Conservation (phyloP, 2,113 vertebrate species). For the Bolborhynchus lineola region DNA sequence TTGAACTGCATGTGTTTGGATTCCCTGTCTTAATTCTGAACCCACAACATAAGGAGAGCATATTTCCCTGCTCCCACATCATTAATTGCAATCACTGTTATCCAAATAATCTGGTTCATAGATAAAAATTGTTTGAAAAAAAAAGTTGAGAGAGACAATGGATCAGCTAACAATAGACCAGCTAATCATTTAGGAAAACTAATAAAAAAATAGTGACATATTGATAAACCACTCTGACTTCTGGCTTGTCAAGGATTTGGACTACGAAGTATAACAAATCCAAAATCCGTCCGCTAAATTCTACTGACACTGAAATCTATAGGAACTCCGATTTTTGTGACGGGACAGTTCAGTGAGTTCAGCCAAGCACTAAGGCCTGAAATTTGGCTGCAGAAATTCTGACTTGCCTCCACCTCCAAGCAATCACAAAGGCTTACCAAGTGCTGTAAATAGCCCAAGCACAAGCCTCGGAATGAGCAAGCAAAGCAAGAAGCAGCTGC, state of each 20-base stretch:
- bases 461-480: not conserved
- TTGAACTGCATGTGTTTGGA: conserved; percentile 40
- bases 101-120: conserved; percentile 57
- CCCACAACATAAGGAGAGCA: conserved; percentile 56
- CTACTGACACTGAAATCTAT: not conserved
- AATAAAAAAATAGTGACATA: conserved; percentile 46
- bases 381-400: conserved; percentile 52
- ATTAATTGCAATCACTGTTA: conserved; percentile 53
- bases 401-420: conserved; percentile 41
- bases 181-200: conserved; percentile 42
- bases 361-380: conserved; percentile 68
- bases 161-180: conserved; percentile 41
- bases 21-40: conserved; percentile 42
- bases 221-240: conserved; percentile 53
- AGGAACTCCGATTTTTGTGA: conserved; percentile 13
- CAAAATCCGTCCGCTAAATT: conserved; percentile 18
- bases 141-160: not conserved
- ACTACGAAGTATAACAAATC: conserved; percentile 40
- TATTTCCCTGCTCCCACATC: conserved; percentile 46
- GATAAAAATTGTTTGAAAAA: conserved; percentile 18
- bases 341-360: conserved; percentile 59
- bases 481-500: not conserved
- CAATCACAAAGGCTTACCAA: not conserved
- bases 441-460: not conserved
- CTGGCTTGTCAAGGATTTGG: conserved; percentile 52